Conservation (phyloP, 2,888 invertebrate species). For the Baronia brevicornis region DNA sequence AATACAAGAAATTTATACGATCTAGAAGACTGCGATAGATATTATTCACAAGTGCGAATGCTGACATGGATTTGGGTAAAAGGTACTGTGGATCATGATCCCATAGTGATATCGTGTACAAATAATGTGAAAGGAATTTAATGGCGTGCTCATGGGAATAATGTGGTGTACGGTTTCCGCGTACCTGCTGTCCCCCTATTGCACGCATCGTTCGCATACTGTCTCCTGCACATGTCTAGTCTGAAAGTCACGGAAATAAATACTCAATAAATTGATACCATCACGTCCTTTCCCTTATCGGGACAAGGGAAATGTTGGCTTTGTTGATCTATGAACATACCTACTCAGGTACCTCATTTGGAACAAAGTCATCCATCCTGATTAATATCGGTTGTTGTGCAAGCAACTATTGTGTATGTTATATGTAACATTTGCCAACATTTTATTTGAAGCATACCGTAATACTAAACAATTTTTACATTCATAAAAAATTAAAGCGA, state of each 20-base stretch:
- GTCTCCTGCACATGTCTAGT: slow-evolving; percentile 99
- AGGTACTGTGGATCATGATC: slow-evolving; percentile 37
- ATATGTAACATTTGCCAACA: slow-evolving; percentile 17
- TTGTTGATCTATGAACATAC: slow-evolving; percentile 15
- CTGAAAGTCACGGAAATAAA: slow-evolving; percentile 84
- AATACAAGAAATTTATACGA: slow-evolving; percentile 32
- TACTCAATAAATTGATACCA: slow-evolving; percentile 45
- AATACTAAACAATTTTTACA: no score
- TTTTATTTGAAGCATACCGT: no score
- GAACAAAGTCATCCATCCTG: slow-evolving; percentile 15
- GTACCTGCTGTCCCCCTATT: slow-evolving; percentile 99
- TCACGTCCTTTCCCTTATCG: slow-evolving; percentile 21
- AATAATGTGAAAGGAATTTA: slow-evolving; percentile 46
- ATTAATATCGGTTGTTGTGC: slow-evolving; percentile 11
- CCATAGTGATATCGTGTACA: slow-evolving; percentile 48
- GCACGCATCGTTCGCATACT: slow-evolving; percentile 95
- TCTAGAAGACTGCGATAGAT: slow-evolving; percentile 38
- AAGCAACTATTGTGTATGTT: slow-evolving; percentile 16
- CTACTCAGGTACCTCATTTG: slow-evolving; percentile 11
- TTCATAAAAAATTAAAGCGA: slow-evolving; percentile 7
- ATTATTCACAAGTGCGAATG: slow-evolving; percentile 74
- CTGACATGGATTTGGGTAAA: slow-evolving; percentile 40
- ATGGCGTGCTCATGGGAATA: slow-evolving; percentile 63
- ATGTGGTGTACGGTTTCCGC: slow-evolving; percentile 55
- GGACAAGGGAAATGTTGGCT: slow-evolving; percentile 13